These are phyloP conservation scores for Ctenosaura bakeri DNA, from an alignment of 2,797 vertebrate species.

Conservation along the genomic window DNA sequence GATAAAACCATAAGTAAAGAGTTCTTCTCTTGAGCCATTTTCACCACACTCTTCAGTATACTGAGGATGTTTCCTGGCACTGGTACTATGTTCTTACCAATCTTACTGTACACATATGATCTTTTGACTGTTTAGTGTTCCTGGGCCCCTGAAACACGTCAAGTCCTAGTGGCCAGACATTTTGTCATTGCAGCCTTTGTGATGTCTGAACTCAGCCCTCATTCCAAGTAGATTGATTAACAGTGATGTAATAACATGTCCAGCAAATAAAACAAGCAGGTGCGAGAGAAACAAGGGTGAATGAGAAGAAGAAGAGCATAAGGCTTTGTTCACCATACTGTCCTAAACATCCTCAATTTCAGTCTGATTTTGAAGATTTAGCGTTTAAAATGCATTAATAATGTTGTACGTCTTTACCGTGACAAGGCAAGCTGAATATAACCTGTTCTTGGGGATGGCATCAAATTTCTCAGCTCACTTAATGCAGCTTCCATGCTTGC, in stretches of 20 bases:
- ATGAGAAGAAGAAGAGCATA: neutral
- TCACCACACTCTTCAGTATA: neutral
- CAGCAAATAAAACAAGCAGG: neutral
- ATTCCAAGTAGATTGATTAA: conserved; percentile 22
- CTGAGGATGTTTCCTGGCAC: neutral
- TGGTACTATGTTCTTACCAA: neutral
- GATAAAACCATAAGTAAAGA: neutral
- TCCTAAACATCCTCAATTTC: too few species aligned
- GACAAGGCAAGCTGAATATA: neutral
- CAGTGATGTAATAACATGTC: conserved; percentile 17
- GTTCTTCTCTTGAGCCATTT: neutral
- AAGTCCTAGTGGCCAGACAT: conserved; percentile 10
- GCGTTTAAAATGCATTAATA: neutral
- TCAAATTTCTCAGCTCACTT: neutral
- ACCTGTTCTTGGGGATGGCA: neutral
- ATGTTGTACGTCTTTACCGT: neutral
- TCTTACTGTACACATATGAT: neutral
- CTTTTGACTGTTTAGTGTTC: neutral
- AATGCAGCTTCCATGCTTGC: neutral
- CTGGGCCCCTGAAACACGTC: neutral
- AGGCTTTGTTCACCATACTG: neutral
- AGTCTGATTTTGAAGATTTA: neutral
- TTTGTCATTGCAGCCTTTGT: conserved; percentile 58
- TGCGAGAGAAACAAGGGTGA: neutral
- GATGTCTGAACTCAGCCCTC: conserved; percentile 66